Conservation (phyloP, 2,113 vertebrate species). For the Telmatochromis sp. region DNA sequence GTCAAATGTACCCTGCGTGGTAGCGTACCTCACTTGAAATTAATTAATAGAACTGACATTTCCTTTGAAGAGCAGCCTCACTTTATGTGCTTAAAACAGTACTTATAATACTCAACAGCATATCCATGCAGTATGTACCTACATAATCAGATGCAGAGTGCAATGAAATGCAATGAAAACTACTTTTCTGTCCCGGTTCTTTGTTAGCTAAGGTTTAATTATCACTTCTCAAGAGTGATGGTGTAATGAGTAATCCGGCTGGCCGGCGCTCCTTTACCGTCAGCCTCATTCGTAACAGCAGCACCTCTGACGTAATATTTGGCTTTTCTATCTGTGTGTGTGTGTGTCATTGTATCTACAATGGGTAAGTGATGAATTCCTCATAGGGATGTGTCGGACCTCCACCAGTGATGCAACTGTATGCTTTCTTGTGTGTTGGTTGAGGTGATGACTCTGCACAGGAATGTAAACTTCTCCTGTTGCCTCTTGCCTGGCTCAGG, state of each 20-base stretch:
- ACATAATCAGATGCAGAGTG: neutral
- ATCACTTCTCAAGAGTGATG: neutral
- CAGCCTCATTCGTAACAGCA: neutral
- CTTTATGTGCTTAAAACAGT: neutral
- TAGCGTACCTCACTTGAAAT: neutral
- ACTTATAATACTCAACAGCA: neutral
- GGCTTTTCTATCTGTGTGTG: neutral
- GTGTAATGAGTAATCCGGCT: neutral
- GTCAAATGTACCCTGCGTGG: neutral
- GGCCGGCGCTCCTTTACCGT: neutral
- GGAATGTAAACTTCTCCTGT: neutral
- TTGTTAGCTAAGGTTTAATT: neutral
- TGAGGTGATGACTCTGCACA: neutral
- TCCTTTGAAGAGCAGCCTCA: neutral
- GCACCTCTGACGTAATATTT: slow-evolving; percentile 17
- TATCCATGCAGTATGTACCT: neutral
- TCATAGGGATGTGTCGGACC: neutral
- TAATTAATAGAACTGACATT: neutral
- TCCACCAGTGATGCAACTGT: neutral
- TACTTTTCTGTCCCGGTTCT: neutral
- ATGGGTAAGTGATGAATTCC: slow-evolving; percentile 22
- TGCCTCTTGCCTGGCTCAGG: neutral
- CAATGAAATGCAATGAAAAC: neutral
- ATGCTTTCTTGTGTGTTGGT: neutral
- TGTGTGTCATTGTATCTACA: neutral